phyloP scores from a whole-genome alignment of 2,113 vertebrate species.

The Mastomys coucha region DNA sequence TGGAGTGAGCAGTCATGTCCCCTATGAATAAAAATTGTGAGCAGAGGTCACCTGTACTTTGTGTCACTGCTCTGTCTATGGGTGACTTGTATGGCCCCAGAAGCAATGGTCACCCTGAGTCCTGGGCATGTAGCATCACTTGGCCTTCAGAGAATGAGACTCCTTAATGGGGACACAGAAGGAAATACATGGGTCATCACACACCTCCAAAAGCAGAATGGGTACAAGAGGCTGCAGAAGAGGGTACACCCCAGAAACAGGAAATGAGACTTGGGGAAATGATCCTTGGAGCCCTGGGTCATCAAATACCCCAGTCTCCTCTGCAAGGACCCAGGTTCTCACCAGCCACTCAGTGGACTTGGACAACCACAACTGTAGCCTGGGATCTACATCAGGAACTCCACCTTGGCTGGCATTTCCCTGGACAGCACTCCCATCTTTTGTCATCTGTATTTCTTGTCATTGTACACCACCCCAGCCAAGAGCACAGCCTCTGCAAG shows the following conservation, averaged over 20 bases:
- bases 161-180: neutral
- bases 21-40: constrained; percentile 32
- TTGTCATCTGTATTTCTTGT: neutral
- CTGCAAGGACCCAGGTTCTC: neutral
- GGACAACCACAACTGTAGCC: neutral
- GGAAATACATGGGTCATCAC: neutral
- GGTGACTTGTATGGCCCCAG: neutral
- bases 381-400: neutral
- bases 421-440: neutral
- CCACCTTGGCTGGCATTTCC: neutral
- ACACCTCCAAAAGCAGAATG: neutral
- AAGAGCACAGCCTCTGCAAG: too few species aligned
- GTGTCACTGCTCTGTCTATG: accelerated
- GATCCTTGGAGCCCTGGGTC: neutral
- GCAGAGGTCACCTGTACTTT: neutral
- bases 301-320: neutral
- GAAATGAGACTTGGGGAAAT: neutral
- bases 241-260: neutral
- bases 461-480: neutral
- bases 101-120: neutral
- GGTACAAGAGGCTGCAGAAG: neutral
- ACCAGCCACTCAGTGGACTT: neutral
- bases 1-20: neutral
- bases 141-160: neutral
- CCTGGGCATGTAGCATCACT: neutral